phyloP scores from a whole-genome alignment of 2,797 vertebrate genomes.

The Sebastes oblongus region DNA sequence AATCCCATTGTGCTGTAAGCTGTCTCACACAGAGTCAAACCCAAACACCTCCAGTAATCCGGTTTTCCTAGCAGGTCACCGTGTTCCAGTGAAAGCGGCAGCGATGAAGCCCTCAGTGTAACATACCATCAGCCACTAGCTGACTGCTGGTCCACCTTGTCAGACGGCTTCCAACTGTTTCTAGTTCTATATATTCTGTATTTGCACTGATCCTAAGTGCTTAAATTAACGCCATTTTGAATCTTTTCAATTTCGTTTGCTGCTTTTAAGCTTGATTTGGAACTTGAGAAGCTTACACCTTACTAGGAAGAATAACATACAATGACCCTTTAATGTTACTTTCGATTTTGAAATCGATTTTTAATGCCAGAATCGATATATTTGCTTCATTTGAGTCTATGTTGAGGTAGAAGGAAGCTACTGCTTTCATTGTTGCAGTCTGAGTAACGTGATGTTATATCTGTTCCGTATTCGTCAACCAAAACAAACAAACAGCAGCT shows the following conservation, averaged over 20 bases:
- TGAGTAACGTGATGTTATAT: too few species aligned
- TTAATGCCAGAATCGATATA: too few species aligned
- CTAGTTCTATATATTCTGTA: neutral
- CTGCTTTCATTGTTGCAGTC: too few species aligned
- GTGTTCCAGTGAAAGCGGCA: slow-evolving; percentile 35
- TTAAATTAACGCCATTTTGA: neutral
- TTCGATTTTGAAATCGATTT: neutral
- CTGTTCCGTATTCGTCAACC: too few species aligned
- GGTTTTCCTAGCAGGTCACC: slow-evolving; percentile 40
- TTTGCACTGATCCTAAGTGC: neutral
- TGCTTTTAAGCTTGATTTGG: neutral
- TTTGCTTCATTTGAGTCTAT: too few species aligned
- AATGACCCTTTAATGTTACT: neutral
- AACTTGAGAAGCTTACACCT: too few species aligned
- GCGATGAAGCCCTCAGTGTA: neutral
- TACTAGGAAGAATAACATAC: neutral
- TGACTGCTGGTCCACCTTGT: neutral
- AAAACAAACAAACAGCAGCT: too few species aligned
- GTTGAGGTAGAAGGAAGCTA: too few species aligned
- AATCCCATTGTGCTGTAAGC: slow-evolving; percentile 51
- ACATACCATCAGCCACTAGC: neutral
- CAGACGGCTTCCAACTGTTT: neutral
- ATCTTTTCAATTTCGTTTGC: neutral
- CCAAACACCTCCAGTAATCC: slow-evolving; percentile 64
- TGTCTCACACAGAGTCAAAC: slow-evolving; percentile 19